Base-by-base conservation (phyloP, 1,140 invertebrate species). In the Neuroterus valhalla region DNA sequence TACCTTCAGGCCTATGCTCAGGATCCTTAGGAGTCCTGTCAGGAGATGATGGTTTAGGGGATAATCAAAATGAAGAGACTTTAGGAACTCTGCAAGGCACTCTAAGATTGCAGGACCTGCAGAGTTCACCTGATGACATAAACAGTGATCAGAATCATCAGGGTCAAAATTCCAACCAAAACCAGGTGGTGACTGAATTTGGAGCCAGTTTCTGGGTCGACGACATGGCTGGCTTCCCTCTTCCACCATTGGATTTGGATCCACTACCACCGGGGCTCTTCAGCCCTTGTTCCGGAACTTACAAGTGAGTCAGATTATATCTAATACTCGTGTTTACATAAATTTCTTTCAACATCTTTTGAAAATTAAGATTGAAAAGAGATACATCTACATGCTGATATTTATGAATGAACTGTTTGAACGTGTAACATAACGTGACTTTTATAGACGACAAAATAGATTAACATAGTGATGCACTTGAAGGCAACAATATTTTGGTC, bases 211-310 rank as follows among this genome's bases (percentile, higher is more conserved):
- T 91, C 80, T 94, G 94, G 93, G 92, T 92, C 81, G 94, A 95
- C 87, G 95, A 96, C 82, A 95, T 96, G 94, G 94, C 93, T 38
- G 94, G 94, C 21, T 96, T 96, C 87, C 94, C 94, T 1, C 85
- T 96, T 62, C 93, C 94, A 48, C 93, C 94, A 2, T 88, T 96
- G 62, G 95, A 96, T 80, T 89, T 96, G 79, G 95, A 96, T 81
- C 95, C 95, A 5, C 84, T 95, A 55, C 94, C 94, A 1, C 85
- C 89, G 38, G 78, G 52, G 92, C 93, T 84, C 86, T 96, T 95
- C 85, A 95, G 94, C 77, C 94, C 94, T 0, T 92, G 91, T 78
- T 94, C 94, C 62, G 86, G 85, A n/a, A 92, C 91, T 62, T 95
- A 94, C 89, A 95, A 95, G 93, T 94, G 81, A 92, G 92, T 70